These are phyloP conservation scores for Apostichopus leukothele DNA, from an alignment of 53 echinoderm and acorn worm species.

Conservation along the genomic window DNA sequence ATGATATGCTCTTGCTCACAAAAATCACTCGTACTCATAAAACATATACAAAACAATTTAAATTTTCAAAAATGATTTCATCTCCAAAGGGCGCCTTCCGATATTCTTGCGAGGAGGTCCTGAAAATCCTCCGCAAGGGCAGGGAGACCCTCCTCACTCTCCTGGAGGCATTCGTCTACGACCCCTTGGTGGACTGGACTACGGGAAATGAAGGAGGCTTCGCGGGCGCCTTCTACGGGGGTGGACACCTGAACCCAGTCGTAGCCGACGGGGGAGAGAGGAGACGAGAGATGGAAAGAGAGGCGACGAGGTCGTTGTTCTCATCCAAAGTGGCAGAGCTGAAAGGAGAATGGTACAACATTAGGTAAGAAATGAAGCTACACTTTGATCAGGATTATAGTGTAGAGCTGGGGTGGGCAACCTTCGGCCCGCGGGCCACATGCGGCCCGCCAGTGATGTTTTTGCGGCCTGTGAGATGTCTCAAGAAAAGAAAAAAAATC, in stretches of 20 bases:
- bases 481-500: no score
- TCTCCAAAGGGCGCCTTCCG: constrained; percentile 78
- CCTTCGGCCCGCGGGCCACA: no score
- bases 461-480: no score
- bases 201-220: constrained; percentile 93
- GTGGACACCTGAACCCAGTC: constrained; percentile 91
- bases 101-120: constrained; percentile 87
- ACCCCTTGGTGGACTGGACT: constrained; percentile 98
- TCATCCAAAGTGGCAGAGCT: constrained; percentile 94
- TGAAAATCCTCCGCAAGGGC: constrained; percentile 94
- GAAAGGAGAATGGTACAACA: constrained; percentile 87
- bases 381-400: no score
- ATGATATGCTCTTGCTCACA: no score
- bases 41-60: no score
- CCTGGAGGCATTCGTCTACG: constrained; percentile 94
- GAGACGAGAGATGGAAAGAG: constrained; percentile 91
- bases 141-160: constrained; percentile 92
- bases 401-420: no score
- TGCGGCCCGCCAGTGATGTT: no score
- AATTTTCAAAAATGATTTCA: neutral
- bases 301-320: constrained; percentile 88
- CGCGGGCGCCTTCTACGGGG: constrained; percentile 91
- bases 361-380: constrained; percentile 60
- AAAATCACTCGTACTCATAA: no score
- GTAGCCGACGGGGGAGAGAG: constrained; percentile 75